phyloP scores from a whole-genome alignment of 2,797 vertebrate species.

The Pseudopleuronectes americanus region DNA sequence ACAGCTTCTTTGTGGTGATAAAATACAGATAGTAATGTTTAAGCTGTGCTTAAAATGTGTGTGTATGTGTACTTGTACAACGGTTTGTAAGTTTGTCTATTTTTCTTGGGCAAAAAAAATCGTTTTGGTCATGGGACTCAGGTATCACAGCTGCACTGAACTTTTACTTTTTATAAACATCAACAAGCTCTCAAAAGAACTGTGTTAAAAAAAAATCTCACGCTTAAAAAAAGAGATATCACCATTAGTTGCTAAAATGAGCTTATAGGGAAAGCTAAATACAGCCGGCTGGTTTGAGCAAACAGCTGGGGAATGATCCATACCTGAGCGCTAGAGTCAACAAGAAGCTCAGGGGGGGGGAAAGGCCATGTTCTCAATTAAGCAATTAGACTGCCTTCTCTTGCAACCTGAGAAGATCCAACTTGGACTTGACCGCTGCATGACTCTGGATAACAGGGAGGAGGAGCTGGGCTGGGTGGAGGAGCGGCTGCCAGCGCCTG shows the following conservation, averaged over 20 bases:
- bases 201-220: no score
- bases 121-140: no score
- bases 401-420: conserved; percentile 25
- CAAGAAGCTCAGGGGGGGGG: not conserved
- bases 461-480: not conserved
- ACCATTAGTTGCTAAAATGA: not conserved
- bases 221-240: no score
- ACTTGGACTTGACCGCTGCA: conserved; percentile 42
- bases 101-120: no score
- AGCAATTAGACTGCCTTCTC: conserved; percentile 47
- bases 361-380: conserved; percentile 51
- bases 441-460: conserved; percentile 49
- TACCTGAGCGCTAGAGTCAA: conserved; percentile 28
- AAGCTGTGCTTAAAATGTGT: no score
- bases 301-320: conserved; percentile 10
- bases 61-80: no score
- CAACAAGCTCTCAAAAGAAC: no score
- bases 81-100: no score
- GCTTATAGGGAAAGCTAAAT: not conserved
- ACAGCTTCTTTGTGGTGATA: no score
- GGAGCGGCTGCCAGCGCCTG: conserved; percentile 24
- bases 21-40: no score
- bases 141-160: no score
- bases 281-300: conserved; percentile 8
- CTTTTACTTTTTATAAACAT: no score